These are phyloP conservation scores for Clanis bilineata DNA, from an alignment of 2,888 invertebrate genomes.

Conservation along the genomic window DNA sequence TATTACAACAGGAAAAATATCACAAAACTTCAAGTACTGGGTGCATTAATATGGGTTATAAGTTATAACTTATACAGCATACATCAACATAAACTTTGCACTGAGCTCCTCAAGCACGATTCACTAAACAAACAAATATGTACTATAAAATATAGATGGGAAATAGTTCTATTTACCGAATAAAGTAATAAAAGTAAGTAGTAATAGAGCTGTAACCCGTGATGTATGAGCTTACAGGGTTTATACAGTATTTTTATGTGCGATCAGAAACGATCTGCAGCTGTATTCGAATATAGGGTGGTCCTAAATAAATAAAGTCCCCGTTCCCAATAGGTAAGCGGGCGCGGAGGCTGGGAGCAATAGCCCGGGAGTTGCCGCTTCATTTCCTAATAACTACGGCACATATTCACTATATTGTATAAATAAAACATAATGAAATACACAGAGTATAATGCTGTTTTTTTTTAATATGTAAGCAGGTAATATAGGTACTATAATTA, in stretches of 20 bases:
- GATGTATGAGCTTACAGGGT: not conserved
- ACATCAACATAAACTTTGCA: too few relatives aligned
- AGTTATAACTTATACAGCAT: too few relatives aligned
- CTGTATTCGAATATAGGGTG: conserved; percentile 26
- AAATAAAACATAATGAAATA: not conserved
- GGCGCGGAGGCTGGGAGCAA: conserved; percentile 35
- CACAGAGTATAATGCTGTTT: not conserved
- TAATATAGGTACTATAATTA: too few relatives aligned
- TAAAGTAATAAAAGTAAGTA: not conserved
- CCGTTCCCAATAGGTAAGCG: conserved; percentile 27
- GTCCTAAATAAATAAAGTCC: conserved; percentile 51
- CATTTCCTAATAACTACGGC: conserved; percentile 28
- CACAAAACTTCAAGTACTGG: too few relatives aligned
- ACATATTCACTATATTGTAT: not conserved
- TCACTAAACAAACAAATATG: too few relatives aligned
- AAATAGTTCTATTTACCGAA: not conserved
- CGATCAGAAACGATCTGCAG: conserved; percentile 26
- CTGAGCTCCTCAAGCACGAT: too few relatives aligned
- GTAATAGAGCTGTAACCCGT: not conserved
- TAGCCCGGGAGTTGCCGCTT: conserved; percentile 26
- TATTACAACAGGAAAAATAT: too few relatives aligned
- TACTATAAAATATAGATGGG: not conserved
- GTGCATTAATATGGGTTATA: too few relatives aligned
- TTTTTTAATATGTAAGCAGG: not conserved
- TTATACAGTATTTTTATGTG: conserved; percentile 17